Conservation (phyloP, 2,888 invertebrate genomes). For the Diaprepes abbreviatus region DNA sequence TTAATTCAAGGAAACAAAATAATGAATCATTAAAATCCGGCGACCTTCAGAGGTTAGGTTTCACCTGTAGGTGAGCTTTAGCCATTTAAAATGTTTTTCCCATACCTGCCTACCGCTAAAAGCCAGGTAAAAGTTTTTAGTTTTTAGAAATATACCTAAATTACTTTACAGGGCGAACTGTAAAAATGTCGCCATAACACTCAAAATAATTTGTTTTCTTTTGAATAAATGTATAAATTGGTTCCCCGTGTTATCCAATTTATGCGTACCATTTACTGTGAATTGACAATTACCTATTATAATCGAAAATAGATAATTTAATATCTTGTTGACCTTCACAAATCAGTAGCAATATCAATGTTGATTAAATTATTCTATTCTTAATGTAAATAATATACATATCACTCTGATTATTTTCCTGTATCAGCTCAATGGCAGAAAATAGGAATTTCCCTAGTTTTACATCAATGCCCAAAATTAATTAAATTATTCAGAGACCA, state of each 20-base stretch:
- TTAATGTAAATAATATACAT: conserved; percentile 15
- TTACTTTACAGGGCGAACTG: no score
- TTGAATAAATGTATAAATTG: no score
- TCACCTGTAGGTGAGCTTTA: conserved; percentile 9
- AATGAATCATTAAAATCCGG: neutral
- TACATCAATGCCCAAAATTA: neutral
- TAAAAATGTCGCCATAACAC: no score
- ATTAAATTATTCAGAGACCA: no score
- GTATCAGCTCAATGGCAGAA: neutral
- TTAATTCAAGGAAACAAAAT: conserved; percentile 11
- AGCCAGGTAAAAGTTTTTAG: conserved; percentile 7
- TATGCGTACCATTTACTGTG: neutral
- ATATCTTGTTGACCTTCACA: conserved; percentile 11
- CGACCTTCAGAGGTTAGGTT: conserved; percentile 15
- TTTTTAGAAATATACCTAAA: neutral
- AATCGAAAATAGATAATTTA: conserved; percentile 6
- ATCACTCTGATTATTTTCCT: conserved; percentile 1
- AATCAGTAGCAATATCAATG: conserved; percentile 8
- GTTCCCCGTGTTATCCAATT: conserved; percentile 6
- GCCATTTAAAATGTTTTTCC: neutral
- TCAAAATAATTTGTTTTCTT: no score
- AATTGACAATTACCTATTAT: conserved; percentile 6
- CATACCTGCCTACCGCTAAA: conserved; percentile 1
- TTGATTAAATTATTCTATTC: conserved; percentile 7
- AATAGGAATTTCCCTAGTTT: conserved; percentile 6